Conservation (phyloP, 2,113 vertebrate genomes). For the Beaufortia kweichowensis region DNA sequence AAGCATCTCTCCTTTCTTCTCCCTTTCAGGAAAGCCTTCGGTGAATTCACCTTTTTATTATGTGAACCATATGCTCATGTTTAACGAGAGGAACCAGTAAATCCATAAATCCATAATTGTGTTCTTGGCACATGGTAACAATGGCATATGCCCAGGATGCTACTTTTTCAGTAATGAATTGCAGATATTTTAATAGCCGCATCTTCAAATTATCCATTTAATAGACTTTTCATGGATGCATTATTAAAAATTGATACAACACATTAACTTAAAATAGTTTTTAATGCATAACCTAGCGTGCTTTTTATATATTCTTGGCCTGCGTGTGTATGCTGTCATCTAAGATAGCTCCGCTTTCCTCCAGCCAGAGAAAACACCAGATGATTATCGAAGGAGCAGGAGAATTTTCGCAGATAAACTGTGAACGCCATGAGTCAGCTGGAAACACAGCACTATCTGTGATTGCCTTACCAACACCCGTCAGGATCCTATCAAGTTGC, state of each 20-base stretch:
- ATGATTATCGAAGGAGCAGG: constrained; percentile 29
- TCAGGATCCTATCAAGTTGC: constrained; percentile 20
- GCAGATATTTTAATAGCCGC: no score
- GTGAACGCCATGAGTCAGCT: constrained; percentile 29
- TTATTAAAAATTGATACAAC: background rate
- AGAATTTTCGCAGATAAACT: constrained; percentile 46
- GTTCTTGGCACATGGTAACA: constrained; percentile 28
- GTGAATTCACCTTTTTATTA: constrained; percentile 49
- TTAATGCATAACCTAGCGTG: background rate
- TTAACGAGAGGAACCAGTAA: constrained; percentile 33
- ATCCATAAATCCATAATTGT: constrained; percentile 20
- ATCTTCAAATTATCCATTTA: background rate
- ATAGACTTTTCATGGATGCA: background rate
- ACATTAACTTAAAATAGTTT: background rate
- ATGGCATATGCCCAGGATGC: background rate
- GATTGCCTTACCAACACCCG: constrained; percentile 46
- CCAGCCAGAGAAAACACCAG: constrained; percentile 32
- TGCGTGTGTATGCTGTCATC: constrained; percentile 18
- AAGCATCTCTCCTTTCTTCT: background rate
- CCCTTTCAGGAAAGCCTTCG: constrained; percentile 30
- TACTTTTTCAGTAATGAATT: no score
- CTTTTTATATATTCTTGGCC: background rate
- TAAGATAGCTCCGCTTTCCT: constrained; percentile 34
- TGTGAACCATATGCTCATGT: constrained; percentile 48
- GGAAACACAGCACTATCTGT: constrained; percentile 41